Conservation (phyloP, 2,113 vertebrate species). For the Channa argus region DNA sequence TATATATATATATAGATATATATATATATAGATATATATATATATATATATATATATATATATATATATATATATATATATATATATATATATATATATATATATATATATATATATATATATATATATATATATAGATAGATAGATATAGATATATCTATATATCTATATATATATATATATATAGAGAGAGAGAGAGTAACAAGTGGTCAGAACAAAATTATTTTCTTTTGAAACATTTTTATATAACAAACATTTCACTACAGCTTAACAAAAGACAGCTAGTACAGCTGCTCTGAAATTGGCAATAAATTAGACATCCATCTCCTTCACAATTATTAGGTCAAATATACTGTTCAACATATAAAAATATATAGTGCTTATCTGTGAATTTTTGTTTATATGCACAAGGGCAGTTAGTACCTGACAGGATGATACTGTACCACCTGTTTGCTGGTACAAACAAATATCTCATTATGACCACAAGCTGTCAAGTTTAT, state of each 20-base stretch:
- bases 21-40: no score
- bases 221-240: no score
- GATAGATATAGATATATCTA: no score
- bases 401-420: background rate
- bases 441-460: background rate
- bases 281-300: conserved; percentile 12
- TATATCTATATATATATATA: no score
- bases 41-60: no score
- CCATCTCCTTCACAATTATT: conserved; percentile 54
- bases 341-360: conserved; percentile 25
- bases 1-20: no score
- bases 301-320: conserved; percentile 75
- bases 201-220: no score
- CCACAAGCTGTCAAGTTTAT: background rate
- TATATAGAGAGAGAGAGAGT: no score
- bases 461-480: conserved; percentile 7
- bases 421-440: background rate
- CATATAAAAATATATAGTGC: conserved; percentile 36
- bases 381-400: conserved; percentile 1
- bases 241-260: conserved; percentile 44
- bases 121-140: no score
- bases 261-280: background rate
- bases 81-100: no score
- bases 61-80: no score
- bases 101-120: no score